A percentile compares a stretch with the other conserved stretches of the same genome.
Conservation (phyloP, 2,797 vertebrate genomes). For the Alosa sapidissima region DNA sequence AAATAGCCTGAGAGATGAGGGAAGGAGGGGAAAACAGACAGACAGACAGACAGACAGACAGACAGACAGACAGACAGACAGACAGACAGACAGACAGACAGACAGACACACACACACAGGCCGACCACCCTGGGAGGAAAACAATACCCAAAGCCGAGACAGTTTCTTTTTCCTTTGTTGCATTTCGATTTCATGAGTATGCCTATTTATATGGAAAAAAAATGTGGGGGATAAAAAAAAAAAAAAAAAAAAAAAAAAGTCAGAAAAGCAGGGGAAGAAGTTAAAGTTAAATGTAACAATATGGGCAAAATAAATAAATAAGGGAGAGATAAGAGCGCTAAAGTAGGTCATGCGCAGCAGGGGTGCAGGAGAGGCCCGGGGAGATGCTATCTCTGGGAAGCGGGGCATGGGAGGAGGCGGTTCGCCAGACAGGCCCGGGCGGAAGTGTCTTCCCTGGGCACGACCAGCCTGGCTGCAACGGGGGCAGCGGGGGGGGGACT, state of each 20-base stretch:
- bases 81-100: neutral
- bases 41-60: neutral
- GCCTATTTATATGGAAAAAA: no score
- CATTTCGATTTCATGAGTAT: neutral
- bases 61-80: neutral
- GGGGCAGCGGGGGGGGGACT: neutral
- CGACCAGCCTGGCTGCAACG: neutral
- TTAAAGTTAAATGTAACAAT: slow-evolving; percentile 2
- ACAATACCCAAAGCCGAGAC: neutral
- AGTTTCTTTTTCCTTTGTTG: neutral
- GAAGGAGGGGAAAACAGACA: neutral
- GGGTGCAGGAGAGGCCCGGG: neutral
- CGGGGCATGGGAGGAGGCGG: neutral
- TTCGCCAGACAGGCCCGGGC: neutral
- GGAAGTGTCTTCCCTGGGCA: neutral
- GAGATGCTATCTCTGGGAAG: slow-evolving; percentile 4
- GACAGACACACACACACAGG: neutral
- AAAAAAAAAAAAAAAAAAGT: neutral
- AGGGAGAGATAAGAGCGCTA: neutral
- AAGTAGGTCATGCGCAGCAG: slow-evolving; percentile 20
- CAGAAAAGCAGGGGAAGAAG: neutral
- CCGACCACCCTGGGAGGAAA: neutral
- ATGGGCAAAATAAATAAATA: neutral
- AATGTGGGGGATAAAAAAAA: neutral
- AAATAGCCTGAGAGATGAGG: slow-evolving; percentile 15